Conservation (phyloP, 2,888 invertebrate genomes). For the Notodromas monacha region DNA sequence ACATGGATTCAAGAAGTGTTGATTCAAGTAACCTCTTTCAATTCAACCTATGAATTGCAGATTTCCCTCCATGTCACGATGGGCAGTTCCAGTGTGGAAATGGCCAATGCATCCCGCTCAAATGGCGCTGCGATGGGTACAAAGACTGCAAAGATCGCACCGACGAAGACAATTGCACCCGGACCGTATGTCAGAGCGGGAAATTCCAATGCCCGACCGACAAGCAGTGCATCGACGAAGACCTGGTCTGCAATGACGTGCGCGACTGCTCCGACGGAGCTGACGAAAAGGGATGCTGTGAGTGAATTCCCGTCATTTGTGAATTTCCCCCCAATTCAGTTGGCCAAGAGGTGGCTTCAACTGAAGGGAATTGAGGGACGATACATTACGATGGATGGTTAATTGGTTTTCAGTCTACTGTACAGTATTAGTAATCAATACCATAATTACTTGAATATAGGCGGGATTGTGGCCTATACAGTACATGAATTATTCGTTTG, state of each 20-base stretch:
- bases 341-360: too few species aligned
- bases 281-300: conserved; percentile 69
- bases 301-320: conserved; percentile 18
- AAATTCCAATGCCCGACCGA: conserved; percentile 57
- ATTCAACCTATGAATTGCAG: too few species aligned
- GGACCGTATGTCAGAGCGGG: conserved; percentile 53
- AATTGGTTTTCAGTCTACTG: too few species aligned
- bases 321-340: too few species aligned
- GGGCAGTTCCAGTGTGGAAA: conserved; percentile 76
- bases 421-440: too few species aligned
- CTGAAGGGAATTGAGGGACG: too few species aligned
- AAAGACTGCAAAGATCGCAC: conserved; percentile 66
- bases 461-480: too few species aligned
- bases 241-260: conserved; percentile 62
- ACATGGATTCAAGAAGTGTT: too few species aligned
- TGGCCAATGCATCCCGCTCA: conserved; percentile 57
- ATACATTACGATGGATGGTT: too few species aligned
- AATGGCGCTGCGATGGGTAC: conserved; percentile 19
- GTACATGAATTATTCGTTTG: too few species aligned
- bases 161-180: conserved; percentile 57
- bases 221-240: conserved; percentile 55
- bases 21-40: too few species aligned
- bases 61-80: conserved; percentile 53
- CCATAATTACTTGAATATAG: too few species aligned
- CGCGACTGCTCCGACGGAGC: conserved; percentile 64